phyloP scores from a whole-genome alignment of 2,797 vertebrate genomes.

The Crocidura indochinensis region DNA sequence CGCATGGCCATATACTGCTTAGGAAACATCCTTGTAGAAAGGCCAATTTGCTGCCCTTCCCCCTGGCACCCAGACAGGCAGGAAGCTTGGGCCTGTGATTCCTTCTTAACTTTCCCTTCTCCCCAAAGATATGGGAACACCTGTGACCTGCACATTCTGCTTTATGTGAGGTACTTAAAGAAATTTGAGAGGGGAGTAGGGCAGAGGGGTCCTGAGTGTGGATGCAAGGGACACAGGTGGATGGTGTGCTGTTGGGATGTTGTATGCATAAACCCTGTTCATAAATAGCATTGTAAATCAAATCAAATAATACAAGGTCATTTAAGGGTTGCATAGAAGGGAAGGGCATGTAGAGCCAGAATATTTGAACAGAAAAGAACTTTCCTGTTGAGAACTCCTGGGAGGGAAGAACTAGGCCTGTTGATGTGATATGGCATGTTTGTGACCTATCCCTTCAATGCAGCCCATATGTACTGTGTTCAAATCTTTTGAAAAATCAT shows the following conservation, averaged over 20 bases:
- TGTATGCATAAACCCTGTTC: no score
- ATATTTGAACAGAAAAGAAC: constrained; percentile 12
- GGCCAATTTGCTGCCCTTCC: no score
- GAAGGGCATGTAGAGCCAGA: not conserved
- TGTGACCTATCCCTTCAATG: not conserved
- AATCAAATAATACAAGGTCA: no score
- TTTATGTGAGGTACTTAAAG: not conserved
- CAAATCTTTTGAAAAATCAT: not conserved
- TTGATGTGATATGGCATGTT: not conserved
- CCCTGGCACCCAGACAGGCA: not conserved
- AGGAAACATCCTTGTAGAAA: no score
- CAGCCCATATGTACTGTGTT: constrained; percentile 12
- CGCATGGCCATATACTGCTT: no score
- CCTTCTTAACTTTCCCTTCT: not conserved
- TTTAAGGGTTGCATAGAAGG: not conserved
- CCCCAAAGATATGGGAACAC: not conserved
- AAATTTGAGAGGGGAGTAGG: no score
- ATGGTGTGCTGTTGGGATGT: no score
- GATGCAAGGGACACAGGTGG: no score
- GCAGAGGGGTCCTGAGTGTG: no score
- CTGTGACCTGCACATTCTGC: not conserved
- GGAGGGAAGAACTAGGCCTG: not conserved
- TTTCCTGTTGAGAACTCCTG: not conserved
- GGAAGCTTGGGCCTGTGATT: not conserved
- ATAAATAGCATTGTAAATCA: no score